phyloP scores from a whole-genome alignment of 2,113 vertebrate genomes.

The Corythaixoides concolor region DNA sequence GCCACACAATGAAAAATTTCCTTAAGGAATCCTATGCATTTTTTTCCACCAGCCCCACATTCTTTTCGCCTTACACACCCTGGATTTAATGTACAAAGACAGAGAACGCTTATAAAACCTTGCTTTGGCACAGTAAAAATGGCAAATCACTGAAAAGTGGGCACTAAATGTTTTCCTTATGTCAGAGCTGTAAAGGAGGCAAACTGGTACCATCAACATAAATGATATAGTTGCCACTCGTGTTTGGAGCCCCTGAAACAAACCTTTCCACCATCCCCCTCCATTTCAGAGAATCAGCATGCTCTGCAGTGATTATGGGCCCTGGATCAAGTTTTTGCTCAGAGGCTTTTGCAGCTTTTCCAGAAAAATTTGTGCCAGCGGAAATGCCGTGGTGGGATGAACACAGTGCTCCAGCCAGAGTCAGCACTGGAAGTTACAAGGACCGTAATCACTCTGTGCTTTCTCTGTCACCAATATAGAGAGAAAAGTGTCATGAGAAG shows the following conservation, averaged over 20 bases:
- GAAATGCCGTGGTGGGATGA: neutral
- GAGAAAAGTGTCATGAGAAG: neutral
- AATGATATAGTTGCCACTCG: neutral
- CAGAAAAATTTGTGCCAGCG: neutral
- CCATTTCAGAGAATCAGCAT: neutral
- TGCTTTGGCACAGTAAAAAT: slow-evolving; percentile 14
- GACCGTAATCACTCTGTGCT: neutral
- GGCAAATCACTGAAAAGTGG: neutral
- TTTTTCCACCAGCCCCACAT: neutral
- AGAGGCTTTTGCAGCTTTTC: neutral
- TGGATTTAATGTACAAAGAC: slow-evolving; percentile 19
- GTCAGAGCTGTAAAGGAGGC: neutral
- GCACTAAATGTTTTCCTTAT: neutral
- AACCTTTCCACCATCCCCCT: neutral
- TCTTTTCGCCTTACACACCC: slow-evolving; percentile 32
- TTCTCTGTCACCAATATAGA: neutral
- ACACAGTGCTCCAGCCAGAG: neutral
- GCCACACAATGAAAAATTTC: slow-evolving; percentile 18
- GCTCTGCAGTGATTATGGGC: neutral
- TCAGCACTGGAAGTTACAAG: neutral
- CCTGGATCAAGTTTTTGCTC: neutral
- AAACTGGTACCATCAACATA: neutral
- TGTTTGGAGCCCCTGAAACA: neutral
- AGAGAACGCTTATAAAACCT: slow-evolving; percentile 12
- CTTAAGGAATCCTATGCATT: neutral